Base-by-base conservation (phyloP, 1,140 invertebrate genomes). In the Drosophila asahinai region DNA sequence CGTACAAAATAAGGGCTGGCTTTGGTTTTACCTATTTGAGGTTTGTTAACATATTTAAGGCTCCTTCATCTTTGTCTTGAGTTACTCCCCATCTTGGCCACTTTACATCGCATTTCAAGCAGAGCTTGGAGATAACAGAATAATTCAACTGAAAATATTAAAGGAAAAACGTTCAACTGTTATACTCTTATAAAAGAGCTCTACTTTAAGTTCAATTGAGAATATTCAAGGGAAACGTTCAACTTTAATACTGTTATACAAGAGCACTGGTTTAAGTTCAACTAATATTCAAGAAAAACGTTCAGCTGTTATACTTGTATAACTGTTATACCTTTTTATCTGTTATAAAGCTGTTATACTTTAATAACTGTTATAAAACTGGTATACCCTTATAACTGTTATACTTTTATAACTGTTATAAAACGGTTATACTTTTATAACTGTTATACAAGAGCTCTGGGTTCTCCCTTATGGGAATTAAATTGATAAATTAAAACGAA, bases 1-100 rank as follows among this genome's bases (percentile, higher is more conserved):
- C 40, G 67, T 67, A 55, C 19, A 67, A 54, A 66, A 71, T 36
- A 67, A 55, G 33, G 52, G 12, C 17, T 17, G 63, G 67, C 67
- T 67, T 71, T 71, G 67, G 67, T 71, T 40, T 45, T 17, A 36
- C 27, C 42, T 38, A 15, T 55, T 25, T 38, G 15, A 25, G 42
- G 40, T 59, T 17, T 65, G 25, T 17, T 45, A 60, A 60, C 40
- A 51, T 52, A 51, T 52, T 51, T 47, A 27, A 30, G 8, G 38
- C 61, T 49, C 38, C 8, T 33, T 14, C 12, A 17, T 22, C 38
- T 70, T 65, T 38, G 65, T 27, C 61, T 15, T 27, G 61, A 36
- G 36, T 55, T 52, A 33, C 45, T 22, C 19, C 40, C 15, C 1
- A 15, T 15, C 19, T n/a, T 42, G 14, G 33, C 8, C 45, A 36